Evolutionary conservation across 1,140 invertebrate genomes (phyloP).

Genomic region (Sycophaga agraensis): DNA sequence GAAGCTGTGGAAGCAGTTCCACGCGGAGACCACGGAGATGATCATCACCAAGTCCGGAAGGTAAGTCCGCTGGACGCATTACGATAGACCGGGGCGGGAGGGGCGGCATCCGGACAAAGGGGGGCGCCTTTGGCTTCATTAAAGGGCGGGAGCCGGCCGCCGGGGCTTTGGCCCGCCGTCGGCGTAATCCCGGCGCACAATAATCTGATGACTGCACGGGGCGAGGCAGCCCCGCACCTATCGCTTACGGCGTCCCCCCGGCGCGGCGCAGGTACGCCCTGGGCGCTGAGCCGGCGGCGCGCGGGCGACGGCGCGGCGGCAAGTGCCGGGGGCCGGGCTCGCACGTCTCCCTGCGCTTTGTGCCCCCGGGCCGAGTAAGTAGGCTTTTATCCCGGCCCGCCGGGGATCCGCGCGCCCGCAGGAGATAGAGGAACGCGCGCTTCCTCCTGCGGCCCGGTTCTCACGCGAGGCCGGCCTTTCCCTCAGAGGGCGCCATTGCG

Average conservation of each 20-base stretch:
- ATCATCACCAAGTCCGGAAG: conserved; percentile 75
- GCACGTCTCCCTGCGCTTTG: no score
- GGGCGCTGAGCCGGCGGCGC: background rate
- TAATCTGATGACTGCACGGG: conserved; percentile 23
- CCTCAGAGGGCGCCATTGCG: no score
- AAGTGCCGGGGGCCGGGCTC: no score
- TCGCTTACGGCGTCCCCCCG: background rate
- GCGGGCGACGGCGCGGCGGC: background rate
- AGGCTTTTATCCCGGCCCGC: conserved; percentile 1
- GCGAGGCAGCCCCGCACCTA: background rate
- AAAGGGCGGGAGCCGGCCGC: conserved; percentile 6
- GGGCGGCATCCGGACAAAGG: no score
- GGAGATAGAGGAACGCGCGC: no score
- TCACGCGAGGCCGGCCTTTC: no score
- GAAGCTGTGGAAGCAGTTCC: conserved; percentile 65
- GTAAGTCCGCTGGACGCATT: conserved; percentile 48
- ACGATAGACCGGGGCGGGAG: no score
- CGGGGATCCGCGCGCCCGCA: no score
- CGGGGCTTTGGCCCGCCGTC: background rate
- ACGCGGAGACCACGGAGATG: conserved; percentile 71
- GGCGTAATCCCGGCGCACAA: background rate
- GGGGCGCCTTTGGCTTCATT: background rate
- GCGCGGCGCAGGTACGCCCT: background rate
- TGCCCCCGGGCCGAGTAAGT: background rate
- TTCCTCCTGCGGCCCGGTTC: no score